These are phyloP conservation scores for Montifringilla adamsi DNA, from an alignment of 2,113 vertebrate genomes.

Conservation along the genomic window DNA sequence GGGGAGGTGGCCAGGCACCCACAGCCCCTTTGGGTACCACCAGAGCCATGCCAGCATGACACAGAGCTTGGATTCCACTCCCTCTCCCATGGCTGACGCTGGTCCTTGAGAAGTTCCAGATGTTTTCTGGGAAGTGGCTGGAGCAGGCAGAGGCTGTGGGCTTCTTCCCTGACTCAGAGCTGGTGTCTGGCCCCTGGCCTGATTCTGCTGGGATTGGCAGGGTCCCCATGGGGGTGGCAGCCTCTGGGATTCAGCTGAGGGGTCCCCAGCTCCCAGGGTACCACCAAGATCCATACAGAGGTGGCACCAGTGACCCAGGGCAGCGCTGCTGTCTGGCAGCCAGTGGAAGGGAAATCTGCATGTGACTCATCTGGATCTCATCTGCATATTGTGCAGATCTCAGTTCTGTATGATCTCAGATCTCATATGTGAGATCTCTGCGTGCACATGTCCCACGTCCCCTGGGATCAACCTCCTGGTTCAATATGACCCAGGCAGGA, in stretches of 20 bases:
- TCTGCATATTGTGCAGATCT: neutral
- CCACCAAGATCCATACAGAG: accelerated
- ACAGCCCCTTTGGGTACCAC: neutral
- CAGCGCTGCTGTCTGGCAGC: neutral
- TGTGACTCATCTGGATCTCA: neutral
- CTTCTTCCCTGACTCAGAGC: neutral
- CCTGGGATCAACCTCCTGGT: accelerated
- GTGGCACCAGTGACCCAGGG: neutral
- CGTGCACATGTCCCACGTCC: accelerated
- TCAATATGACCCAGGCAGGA: neutral
- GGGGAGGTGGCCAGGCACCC: accelerated
- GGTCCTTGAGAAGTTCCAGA: neutral
- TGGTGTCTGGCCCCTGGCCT: neutral
- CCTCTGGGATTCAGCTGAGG: neutral
- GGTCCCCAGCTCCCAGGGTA: neutral
- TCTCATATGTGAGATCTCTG: neutral
- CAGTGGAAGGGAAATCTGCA: neutral
- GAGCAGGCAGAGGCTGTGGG: neutral
- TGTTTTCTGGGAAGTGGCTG: neutral
- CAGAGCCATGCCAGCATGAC: neutral
- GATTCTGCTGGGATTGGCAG: neutral
- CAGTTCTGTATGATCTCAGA: neutral
- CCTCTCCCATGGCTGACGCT: accelerated
- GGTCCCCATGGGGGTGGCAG: neutral
- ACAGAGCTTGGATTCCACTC: neutral